These are phyloP conservation scores for Crossocerus cetratus DNA, from an alignment of 2,888 invertebrate genomes.

Conservation along the genomic window DNA sequence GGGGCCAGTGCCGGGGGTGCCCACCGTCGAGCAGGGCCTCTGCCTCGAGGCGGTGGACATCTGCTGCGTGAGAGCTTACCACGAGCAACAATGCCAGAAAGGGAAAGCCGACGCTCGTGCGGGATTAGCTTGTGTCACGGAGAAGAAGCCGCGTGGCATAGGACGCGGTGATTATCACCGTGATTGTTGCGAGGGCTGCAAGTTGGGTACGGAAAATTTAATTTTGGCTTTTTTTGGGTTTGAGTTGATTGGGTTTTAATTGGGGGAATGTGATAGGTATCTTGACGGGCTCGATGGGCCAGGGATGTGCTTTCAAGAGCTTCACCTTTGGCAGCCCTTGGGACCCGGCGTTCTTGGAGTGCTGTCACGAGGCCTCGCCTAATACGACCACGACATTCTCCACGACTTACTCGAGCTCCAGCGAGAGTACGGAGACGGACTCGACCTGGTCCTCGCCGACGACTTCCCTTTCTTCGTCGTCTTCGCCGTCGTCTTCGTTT, in stretches of 20 bases:
- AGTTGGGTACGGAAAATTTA: slow-evolving; percentile 68
- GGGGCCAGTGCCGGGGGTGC: slow-evolving; percentile 79
- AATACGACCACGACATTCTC: slow-evolving; percentile 55
- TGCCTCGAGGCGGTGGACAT: slow-evolving; percentile 82
- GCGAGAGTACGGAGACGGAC: slow-evolving; percentile 32
- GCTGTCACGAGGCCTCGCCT: slow-evolving; percentile 78
- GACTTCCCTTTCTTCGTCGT: slow-evolving; percentile 1
- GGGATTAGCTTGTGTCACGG: slow-evolving; percentile 74
- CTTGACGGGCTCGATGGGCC: slow-evolving; percentile 79
- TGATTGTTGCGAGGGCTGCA: slow-evolving; percentile 74
- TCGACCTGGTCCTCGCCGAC: slow-evolving; percentile 10
- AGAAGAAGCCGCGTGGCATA: slow-evolving; percentile 33
- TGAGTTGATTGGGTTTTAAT: not conserved
- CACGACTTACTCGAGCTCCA: slow-evolving; percentile 33
- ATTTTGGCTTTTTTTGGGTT: not conserved
- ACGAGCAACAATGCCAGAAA: slow-evolving; percentile 78
- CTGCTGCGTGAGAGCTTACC: slow-evolving; percentile 79
- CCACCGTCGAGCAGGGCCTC: slow-evolving; percentile 79
- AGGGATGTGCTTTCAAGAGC: slow-evolving; percentile 79
- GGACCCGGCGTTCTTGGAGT: slow-evolving; percentile 81
- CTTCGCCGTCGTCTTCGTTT: slow-evolving; percentile 1
- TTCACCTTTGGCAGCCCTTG: slow-evolving; percentile 80
- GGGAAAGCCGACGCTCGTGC: slow-evolving; percentile 79
- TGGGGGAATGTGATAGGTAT: slow-evolving; percentile 76
- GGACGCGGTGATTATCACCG: slow-evolving; percentile 69